A percentile compares a stretch with the other conserved stretches of the same genome.
Conservation (phyloP, 2,113 vertebrate species). For the Setophaga kirtlandii region DNA sequence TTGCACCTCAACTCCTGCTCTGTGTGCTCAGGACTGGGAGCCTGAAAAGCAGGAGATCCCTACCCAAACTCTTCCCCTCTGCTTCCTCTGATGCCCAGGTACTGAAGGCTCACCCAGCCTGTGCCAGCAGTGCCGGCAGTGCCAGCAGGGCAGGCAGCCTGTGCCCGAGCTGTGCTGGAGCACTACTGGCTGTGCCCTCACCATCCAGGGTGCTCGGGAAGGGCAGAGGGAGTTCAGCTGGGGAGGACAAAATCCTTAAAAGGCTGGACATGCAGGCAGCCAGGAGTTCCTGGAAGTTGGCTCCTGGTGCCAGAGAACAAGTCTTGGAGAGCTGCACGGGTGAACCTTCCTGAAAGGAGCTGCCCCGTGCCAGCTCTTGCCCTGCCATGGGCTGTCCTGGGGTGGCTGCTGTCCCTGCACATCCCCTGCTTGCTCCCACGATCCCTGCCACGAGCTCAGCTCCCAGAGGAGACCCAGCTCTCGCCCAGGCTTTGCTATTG, state of each 20-base stretch:
- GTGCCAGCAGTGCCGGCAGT: not conserved
- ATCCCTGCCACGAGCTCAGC: not conserved
- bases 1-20: not conserved
- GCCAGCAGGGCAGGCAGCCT: not conserved
- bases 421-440: rapidly evolving
- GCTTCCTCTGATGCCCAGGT: not conserved
- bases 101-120: not conserved
- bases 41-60: not conserved
- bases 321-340: not conserved
- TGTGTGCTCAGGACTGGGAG: not conserved
- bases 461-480: not conserved
- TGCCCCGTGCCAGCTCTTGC: not conserved
- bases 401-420: not conserved
- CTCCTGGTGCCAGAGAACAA: constrained; percentile 1
- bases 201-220: rapidly evolving
- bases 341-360: constrained; percentile 33
- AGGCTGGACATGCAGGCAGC: not conserved
- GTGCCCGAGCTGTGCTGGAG: not conserved
- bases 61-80: not conserved
- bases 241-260: constrained; percentile 15
- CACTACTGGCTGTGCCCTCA: rapidly evolving
- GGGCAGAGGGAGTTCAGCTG: not conserved
- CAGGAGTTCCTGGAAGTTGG: constrained; percentile 52
- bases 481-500: not conserved
- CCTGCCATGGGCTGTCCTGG: not conserved